Evolutionary conservation across 1,140 invertebrate genomes (phyloP).

Genomic region (Holcopasites calliopsidis): DNA sequence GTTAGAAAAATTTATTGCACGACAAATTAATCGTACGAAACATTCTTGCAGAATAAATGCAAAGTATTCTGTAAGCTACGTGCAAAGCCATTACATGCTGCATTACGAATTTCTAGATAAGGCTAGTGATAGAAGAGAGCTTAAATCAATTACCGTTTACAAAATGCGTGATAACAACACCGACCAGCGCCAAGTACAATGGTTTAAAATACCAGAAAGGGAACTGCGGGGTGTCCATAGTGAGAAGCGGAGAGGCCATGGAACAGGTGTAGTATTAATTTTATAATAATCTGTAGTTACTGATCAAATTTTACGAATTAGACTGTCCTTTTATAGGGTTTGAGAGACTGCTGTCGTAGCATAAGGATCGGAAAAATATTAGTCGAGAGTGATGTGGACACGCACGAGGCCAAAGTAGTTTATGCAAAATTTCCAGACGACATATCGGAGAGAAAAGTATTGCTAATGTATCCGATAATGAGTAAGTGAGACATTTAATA

Average conservation of each 20-base stretch:
- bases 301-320: not conserved
- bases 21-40: not conserved
- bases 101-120: constrained; percentile 74
- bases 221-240: constrained; percentile 99
- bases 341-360: constrained; percentile 97
- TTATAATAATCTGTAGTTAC: not conserved
- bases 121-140: constrained; percentile 97
- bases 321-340: constrained; percentile 85
- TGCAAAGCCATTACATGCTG: not conserved
- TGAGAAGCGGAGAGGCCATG: constrained; percentile 98
- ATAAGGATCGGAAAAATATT: constrained; percentile 99
- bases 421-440: constrained; percentile 99
- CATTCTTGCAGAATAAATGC: not conserved
- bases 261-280: constrained; percentile 85
- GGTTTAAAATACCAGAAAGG: constrained; percentile 96
- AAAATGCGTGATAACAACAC: constrained; percentile 93
- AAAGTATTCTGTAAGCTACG: not conserved
- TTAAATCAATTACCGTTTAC: constrained; percentile 97
- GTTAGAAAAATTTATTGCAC: not conserved
- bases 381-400: constrained; percentile 97
- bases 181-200: constrained; percentile 93
- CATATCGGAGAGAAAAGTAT: constrained; percentile 92
- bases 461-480: constrained; percentile 99
- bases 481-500: too few species aligned
- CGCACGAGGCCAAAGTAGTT: constrained; percentile 97